Evolutionary conservation across 2,797 vertebrate genomes (phyloP).

Genomic region (Chelon labrosus): DNA sequence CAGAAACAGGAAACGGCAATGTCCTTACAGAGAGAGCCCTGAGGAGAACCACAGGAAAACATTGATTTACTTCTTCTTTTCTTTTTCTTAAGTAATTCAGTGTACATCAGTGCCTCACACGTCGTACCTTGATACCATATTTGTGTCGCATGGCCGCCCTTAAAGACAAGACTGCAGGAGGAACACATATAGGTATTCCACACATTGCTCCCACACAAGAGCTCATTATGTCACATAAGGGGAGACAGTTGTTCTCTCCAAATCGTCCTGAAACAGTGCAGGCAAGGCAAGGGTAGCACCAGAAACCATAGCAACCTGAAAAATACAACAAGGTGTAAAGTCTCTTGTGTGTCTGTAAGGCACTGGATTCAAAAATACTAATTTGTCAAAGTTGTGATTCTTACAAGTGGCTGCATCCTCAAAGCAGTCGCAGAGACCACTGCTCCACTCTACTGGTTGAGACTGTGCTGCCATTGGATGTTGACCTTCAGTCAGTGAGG

Average conservation of each 20-base stretch:
- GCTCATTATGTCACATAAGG: slow-evolving; percentile 56
- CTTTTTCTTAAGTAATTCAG: neutral
- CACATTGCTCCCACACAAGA: fast-evolving
- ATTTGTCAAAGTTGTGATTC: slow-evolving; percentile 8
- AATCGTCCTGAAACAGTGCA: slow-evolving; percentile 53
- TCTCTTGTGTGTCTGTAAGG: too few species aligned
- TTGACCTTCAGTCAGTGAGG: neutral
- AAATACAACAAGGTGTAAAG: neutral
- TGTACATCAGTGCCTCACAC: neutral
- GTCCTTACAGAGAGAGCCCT: slow-evolving; percentile 71
- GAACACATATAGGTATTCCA: slow-evolving; percentile 38
- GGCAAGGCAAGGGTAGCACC: slow-evolving; percentile 73
- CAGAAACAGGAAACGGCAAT: slow-evolving; percentile 66
- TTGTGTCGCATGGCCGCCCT: slow-evolving; percentile 47
- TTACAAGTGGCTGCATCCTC: slow-evolving; percentile 55
- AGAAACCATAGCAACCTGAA: slow-evolving; percentile 58
- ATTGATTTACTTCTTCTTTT: neutral
- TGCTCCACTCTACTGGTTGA: slow-evolving; percentile 43
- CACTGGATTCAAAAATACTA: neutral
- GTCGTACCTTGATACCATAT: slow-evolving; percentile 63
- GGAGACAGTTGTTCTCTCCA: slow-evolving; percentile 62
- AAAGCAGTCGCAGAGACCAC: slow-evolving; percentile 57
- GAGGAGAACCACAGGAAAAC: neutral
- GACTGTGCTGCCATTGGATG: slow-evolving; percentile 24
- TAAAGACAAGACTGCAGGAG: slow-evolving; percentile 48